Evolutionary conservation across 2,797 vertebrate genomes (phyloP).

Genomic region (Hapalemur alaotrensis): DNA sequence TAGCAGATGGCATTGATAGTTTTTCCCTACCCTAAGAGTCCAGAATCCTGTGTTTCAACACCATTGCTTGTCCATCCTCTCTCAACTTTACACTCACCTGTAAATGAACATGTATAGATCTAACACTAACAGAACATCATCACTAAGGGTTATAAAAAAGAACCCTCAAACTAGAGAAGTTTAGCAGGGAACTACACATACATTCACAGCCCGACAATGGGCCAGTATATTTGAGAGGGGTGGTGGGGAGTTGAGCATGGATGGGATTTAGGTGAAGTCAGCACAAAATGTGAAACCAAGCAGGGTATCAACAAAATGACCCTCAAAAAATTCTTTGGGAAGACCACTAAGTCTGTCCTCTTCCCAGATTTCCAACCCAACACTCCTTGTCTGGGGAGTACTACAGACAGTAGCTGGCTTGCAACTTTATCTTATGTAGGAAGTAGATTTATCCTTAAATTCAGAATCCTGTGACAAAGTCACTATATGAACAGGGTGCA

Average conservation of each 20-base stretch:
- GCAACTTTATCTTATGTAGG: background rate
- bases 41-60: background rate
- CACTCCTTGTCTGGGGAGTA: background rate
- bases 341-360: background rate
- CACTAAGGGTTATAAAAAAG: background rate
- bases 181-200: background rate
- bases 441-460: background rate
- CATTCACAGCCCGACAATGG: background rate
- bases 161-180: background rate
- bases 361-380: background rate
- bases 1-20: background rate
- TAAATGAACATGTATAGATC: background rate
- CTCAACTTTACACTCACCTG: background rate
- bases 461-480: background rate
- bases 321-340: background rate
- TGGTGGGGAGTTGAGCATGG: background rate
- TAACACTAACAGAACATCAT: background rate
- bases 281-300: background rate
- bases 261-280: background rate
- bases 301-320: background rate
- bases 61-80: background rate
- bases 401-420: background rate
- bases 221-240: background rate
- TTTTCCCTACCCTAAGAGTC: background rate
- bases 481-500: accelerated